Evolutionary conservation across 2,113 vertebrate species (phyloP), one percentile per base, ranked within the genome.

Genomic region (Calidris pugnax): DNA sequence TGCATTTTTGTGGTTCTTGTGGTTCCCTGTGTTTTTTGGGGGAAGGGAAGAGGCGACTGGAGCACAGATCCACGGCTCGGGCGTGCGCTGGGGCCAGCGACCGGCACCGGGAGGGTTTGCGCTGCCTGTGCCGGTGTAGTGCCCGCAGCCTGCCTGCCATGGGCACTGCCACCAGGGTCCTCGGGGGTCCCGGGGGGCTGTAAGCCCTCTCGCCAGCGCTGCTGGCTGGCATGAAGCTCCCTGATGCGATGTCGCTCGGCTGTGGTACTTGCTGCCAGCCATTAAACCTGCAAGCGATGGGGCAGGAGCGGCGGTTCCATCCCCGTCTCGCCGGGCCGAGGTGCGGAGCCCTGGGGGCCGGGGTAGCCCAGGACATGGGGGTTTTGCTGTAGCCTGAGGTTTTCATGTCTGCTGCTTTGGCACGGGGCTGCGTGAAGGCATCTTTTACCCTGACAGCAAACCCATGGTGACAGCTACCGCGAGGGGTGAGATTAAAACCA

Each of bases 391-490:
- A 81, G 89, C 76, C 71, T 27, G 67, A 41, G 35, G 33, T 85
- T 95, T 87, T 62, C 62, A 94, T 17, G 88, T 88, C 93, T 94
- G 79, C 85, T 60, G 63, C 95, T 93, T 77, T 87, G 90, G 87
- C 96, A 84, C 8, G 5, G 56, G 48, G 64, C 89, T 85, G 76
- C 15, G 5, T 27, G 72, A 93, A 96, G 90, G 95, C 94, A 93
- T 95, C 94, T 78, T 94, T 94, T 96, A 92, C 81, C 75, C 96
- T 59, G 84, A 90, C 78, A 85, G 95, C 92, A 96, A 97, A 96
- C 94, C 89, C 93, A 91, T 97, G 96, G 95, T 96, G 96, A 97
- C 96, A 97, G 96, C 97, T 97, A 96, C 96, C 15, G 69, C 75
- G 3, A 97, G 92, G 93, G 93, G 39, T 12, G 13, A 94, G 92